phyloP scores from a whole-genome alignment of 1,140 invertebrate species.

The Tetramorium parvispinum region DNA sequence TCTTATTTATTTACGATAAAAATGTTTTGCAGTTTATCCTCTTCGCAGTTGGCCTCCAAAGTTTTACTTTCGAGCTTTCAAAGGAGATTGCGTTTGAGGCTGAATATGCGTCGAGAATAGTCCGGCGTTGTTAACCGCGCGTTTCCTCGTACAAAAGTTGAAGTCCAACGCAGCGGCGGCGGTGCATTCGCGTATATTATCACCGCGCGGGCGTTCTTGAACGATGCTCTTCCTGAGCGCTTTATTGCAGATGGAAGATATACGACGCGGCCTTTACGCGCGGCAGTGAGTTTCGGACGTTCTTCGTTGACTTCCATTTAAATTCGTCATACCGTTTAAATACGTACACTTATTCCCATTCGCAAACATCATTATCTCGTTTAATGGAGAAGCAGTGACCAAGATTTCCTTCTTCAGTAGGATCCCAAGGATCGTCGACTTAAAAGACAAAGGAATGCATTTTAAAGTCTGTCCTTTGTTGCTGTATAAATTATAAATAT shows the following conservation, averaged over 20 bases:
- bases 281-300: conserved; percentile 58
- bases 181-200: conserved; percentile 7
- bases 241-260: conserved; percentile 55
- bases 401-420: conserved; percentile 10
- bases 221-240: conserved; percentile 66
- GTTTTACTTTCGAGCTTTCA: background rate
- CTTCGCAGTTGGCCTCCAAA: background rate
- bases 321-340: conserved; percentile 52
- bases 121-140: background rate
- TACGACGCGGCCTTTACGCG: background rate
- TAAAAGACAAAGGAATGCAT: background rate
- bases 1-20: background rate
- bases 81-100: background rate
- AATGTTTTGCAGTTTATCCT: background rate
- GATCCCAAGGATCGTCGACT: background rate
- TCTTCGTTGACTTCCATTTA: conserved; percentile 61
- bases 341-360: conserved; percentile 21
- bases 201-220: conserved; percentile 70
- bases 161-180: background rate
- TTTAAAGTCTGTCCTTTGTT: background rate
- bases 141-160: conserved; percentile 19
- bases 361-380: conserved; percentile 46
- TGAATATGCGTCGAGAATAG: background rate
- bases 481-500: background rate
- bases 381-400: background rate